A percentile compares a stretch with the other conserved stretches of the same genome.
Conservation (phyloP, 2,797 vertebrate species). For the Synanceia verrucosa region DNA sequence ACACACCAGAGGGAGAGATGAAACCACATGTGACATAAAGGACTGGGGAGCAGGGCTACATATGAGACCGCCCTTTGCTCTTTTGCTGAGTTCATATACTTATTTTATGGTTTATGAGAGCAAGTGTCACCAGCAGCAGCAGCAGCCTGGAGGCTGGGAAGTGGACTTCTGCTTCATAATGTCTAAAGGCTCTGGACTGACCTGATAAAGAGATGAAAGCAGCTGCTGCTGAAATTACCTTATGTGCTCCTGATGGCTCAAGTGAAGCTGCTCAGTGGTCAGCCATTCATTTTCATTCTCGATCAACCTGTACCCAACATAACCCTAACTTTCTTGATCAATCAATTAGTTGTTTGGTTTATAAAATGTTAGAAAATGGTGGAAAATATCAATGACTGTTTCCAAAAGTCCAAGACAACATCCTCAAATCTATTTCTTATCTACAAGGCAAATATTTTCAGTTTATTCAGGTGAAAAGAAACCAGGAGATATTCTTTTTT, state of each 20-base stretch:
- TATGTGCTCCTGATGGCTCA: not conserved
- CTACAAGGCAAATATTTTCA: no score
- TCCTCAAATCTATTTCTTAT: no score
- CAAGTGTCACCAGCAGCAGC: not conserved
- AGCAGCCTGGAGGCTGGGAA: not conserved
- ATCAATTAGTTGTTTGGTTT: no score
- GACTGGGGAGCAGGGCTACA: not conserved
- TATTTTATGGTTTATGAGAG: not conserved
- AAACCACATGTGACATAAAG: not conserved
- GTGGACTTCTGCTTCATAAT: no score
- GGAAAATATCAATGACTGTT: no score
- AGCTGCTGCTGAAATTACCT: not conserved
- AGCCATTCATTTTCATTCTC: no score
- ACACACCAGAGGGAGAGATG: not conserved
- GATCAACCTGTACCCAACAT: no score
- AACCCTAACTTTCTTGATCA: no score
- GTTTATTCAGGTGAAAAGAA: no score
- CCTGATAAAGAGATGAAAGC: constrained; percentile 10
- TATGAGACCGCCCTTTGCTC: not conserved
- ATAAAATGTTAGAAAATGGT: no score
- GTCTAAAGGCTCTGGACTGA: not conserved
- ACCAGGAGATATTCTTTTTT: no score
- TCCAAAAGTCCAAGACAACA: no score
- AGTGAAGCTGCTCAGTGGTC: not conserved
- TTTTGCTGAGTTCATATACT: not conserved